A percentile compares a stretch with the other conserved stretches of the same genome.
Conservation (phyloP, 30 jellyfish, hydroid and myxozoan species). For the Aurelia aurita region DNA sequence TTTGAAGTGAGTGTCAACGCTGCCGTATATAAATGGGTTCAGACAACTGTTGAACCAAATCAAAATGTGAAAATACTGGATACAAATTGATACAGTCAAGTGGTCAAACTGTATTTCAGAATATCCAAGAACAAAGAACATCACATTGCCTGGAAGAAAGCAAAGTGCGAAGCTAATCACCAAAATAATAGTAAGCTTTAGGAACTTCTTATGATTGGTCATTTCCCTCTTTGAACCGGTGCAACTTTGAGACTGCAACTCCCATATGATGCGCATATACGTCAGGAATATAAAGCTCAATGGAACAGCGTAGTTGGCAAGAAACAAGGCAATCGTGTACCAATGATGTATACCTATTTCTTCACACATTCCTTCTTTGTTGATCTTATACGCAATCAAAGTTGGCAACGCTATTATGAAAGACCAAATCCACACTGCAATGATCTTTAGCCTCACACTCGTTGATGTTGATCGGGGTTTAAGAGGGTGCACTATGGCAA, state of each 20-base stretch:
- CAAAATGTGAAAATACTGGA: slow-evolving; percentile 61
- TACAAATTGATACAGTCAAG: slow-evolving; percentile 1
- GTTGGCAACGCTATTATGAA: slow-evolving; percentile 62
- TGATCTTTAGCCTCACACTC: slow-evolving; percentile 47
- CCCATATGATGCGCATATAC: slow-evolving; percentile 54
- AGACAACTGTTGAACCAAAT: slow-evolving; percentile 80
- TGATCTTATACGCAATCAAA: slow-evolving; percentile 53
- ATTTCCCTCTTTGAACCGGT: slow-evolving; percentile 43
- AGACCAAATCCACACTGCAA: slow-evolving; percentile 78
- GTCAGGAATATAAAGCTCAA: slow-evolving; percentile 45
- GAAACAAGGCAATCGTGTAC: slow-evolving; percentile 69
- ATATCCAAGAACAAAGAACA: slow-evolving; percentile 60
- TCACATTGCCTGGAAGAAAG: slow-evolving; percentile 58
- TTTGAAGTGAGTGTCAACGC: slow-evolving; percentile 76
- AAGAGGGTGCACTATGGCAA: slow-evolving; percentile 76
- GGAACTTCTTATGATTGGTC: slow-evolving; percentile 57
- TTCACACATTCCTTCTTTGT: slow-evolving; percentile 26
- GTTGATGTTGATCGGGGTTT: slow-evolving; percentile 67
- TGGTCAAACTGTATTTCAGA: slow-evolving; percentile 12
- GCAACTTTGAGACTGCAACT: slow-evolving; percentile 39
- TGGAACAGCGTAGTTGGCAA: slow-evolving; percentile 69
- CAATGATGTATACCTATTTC: slow-evolving; percentile 50
- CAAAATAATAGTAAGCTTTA: slow-evolving; percentile 43
- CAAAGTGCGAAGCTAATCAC: slow-evolving; percentile 68
- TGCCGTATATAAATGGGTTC: slow-evolving; percentile 83